Evolutionary conservation across 2,113 vertebrate species (phyloP).

Genomic region (Erpornis zantholeuca): DNA sequence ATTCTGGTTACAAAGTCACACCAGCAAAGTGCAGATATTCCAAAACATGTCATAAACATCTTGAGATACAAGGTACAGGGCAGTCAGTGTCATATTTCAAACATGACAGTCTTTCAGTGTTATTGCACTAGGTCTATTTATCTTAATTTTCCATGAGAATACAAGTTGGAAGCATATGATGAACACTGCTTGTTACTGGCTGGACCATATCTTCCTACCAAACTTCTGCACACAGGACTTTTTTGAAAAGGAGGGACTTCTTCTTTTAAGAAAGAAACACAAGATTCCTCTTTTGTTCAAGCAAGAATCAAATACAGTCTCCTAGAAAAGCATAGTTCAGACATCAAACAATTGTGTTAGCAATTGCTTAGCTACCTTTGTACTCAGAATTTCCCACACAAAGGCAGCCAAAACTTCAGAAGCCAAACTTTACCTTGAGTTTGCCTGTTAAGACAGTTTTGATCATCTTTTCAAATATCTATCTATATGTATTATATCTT

Average conservation of each 20-base stretch:
- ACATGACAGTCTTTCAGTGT: not conserved
- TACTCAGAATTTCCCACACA: not conserved
- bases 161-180: not conserved
- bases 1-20: not conserved
- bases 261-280: not conserved
- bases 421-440: not conserved
- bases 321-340: not conserved
- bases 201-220: not conserved
- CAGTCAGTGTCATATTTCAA: not conserved
- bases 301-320: not conserved
- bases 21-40: not conserved
- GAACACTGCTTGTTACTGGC: not conserved
- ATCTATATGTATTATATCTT: not conserved
- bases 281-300: not conserved
- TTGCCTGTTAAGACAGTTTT: not conserved
- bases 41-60: not conserved
- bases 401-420: not conserved
- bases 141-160: not conserved
- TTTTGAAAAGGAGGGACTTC: not conserved
- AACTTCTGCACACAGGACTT: not conserved
- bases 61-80: not conserved
- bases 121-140: not conserved
- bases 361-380: not conserved
- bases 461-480: not conserved
- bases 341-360: not conserved